Percentiles rank a stretch among this genome's conserved stretches.
Evolutionary conservation across 2,113 vertebrate species (phyloP).

Genomic region (Myiagra hebetior): DNA sequence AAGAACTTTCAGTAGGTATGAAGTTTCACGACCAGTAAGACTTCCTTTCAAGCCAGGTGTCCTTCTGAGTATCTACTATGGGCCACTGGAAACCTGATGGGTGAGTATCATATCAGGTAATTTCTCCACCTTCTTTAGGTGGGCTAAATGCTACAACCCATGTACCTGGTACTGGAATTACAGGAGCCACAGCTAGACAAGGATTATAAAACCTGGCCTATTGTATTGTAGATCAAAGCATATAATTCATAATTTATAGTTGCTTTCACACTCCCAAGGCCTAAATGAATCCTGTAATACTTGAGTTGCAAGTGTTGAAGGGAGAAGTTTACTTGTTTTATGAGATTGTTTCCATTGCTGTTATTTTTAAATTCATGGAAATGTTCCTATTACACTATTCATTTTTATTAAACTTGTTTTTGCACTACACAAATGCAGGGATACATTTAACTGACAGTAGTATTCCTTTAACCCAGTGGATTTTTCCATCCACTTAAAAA

Average conservation of each 20-base stretch:
- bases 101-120: neutral
- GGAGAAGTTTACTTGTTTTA: slow-evolving; percentile 34
- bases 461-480: slow-evolving; percentile 27
- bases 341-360: slow-evolving; percentile 24
- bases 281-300: neutral
- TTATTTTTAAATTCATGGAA: slow-evolving; percentile 42
- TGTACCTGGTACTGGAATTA: neutral
- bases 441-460: slow-evolving; percentile 21
- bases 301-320: neutral
- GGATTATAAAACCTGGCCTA: neutral
- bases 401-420: slow-evolving; percentile 37
- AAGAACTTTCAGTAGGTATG: neutral
- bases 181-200: neutral
- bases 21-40: neutral
- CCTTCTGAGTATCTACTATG: neutral
- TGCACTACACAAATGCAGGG: neutral
- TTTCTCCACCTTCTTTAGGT: neutral
- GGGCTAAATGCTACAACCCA: neutral
- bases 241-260: neutral
- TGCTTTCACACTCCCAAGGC: neutral
- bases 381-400: slow-evolving; percentile 29
- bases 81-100: neutral
- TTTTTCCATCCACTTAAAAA: slow-evolving; percentile 51
- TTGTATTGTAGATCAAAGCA: neutral
- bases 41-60: neutral